Base-by-base conservation (phyloP, 2,888 invertebrate genomes). In the Andrena flavipes region DNA sequence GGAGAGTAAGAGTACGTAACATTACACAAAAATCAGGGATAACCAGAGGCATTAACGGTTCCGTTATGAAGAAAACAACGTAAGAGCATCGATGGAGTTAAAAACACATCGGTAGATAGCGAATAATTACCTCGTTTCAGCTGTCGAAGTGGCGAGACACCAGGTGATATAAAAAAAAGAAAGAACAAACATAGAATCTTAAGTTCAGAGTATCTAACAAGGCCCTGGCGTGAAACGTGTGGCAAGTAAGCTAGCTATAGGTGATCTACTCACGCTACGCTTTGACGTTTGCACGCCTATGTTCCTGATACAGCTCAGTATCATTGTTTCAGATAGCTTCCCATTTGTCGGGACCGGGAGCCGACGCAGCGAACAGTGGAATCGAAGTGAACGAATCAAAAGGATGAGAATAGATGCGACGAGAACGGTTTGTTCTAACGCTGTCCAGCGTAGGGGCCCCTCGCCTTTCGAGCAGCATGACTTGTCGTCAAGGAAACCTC, bases 241-340 rank as follows among this genome's bases (percentile, higher is more conserved):
- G 62, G 64, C 81, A 62, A 81, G 68, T 30, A 60, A 76, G 60
- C 59, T 54, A 79, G 64, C 84, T 90, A 90, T 90, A 92, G 93
- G 92, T 92, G 92, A 92, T 89, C 87, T 84, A 96, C 94, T 95
- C 92, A 95, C 95, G 89, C 94, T 94, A 87, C 94, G 92, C 67
- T 92, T 91, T 80, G 93, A 90, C 63, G 92, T 91, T 88, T 93
- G 94, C 86, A 92, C 93, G 87, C 94, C 92, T 69, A 94, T 87
- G 83, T 91, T 92, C 90, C 94, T 92, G 80, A 94, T 90, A 90
- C 93, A 94, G 84, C 90, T 93, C 48, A 94, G 94, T 85, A 95
- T 92, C 95, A 95, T 95, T 90, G 92, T 77, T n/a, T 5, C 30
- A 0, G 13, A 23, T 10, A 16, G 0, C n/a, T n/a, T 13, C 16